Conservation (phyloP, 92 coral and sea anemone species). For the Pocillopora grandis region DNA sequence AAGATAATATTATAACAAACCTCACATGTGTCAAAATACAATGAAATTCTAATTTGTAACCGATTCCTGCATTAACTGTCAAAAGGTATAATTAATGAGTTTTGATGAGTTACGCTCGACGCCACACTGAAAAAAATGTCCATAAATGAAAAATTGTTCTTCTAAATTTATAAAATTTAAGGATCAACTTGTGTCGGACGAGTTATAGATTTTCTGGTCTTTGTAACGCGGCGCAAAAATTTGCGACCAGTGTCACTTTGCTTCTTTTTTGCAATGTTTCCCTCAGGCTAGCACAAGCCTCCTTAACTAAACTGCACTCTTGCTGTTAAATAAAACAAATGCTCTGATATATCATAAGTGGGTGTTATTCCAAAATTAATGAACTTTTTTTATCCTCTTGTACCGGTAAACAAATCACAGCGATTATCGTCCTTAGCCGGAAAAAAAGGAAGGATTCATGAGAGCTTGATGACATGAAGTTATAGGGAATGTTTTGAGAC, state of each 20-base stretch:
- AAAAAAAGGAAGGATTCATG: neutral
- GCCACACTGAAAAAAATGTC: neutral
- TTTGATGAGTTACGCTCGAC: neutral
- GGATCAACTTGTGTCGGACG: neutral
- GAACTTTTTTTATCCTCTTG: neutral
- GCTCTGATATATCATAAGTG: neutral
- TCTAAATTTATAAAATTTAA: neutral
- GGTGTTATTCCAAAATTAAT: neutral
- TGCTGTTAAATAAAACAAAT: constrained; percentile 43
- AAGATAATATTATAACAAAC: neutral
- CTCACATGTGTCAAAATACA: constrained; percentile 4
- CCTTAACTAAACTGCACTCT: constrained; percentile 6
- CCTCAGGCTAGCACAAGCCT: constrained; percentile 1
- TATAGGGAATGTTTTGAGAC: neutral
- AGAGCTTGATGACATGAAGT: too few species aligned
- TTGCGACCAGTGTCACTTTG: neutral
- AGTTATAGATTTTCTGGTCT: neutral
- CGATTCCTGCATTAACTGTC: constrained; percentile 13
- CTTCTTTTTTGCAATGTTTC: neutral
- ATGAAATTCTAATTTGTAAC: constrained; percentile 2
- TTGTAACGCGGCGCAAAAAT: neutral
- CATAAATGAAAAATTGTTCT: neutral
- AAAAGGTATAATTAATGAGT: constrained; percentile 39
- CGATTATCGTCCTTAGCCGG: neutral
- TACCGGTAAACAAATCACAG: neutral